phyloP scores from a whole-genome alignment of 1,140 invertebrate species.

The Anoplophora glabripennis region DNA sequence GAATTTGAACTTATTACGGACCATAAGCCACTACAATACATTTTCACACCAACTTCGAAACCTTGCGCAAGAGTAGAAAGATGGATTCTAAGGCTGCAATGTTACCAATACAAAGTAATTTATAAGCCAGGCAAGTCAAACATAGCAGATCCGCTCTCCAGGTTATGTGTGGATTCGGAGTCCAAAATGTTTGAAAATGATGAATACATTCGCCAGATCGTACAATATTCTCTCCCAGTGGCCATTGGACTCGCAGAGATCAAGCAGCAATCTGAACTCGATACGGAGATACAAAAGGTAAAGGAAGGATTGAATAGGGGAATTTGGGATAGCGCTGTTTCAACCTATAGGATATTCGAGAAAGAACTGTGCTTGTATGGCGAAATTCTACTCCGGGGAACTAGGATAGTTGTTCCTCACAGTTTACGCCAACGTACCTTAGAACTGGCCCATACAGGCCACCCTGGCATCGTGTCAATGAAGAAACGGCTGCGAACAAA shows the following conservation, averaged over 20 bases:
- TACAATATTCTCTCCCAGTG: not conserved
- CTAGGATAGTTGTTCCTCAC: conserved; percentile 22
- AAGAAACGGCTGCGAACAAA: conserved; percentile 54
- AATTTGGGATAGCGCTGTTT: too few relatives aligned
- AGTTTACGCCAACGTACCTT: conserved; percentile 33
- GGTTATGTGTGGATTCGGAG: too few relatives aligned
- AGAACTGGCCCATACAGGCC: conserved; percentile 49
- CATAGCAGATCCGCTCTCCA: too few relatives aligned
- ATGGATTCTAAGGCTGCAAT: not conserved
- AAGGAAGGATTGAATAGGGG: too few relatives aligned
- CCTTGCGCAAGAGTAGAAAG: not conserved
- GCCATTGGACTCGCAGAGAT: not conserved
- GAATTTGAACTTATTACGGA: not conserved
- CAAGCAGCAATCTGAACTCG: not conserved
- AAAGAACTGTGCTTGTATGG: conserved; percentile 1
- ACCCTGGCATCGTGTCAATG: conserved; percentile 55
- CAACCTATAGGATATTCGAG: too few relatives aligned
- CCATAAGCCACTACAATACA: conserved; percentile 15
- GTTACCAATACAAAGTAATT: not conserved
- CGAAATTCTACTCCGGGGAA: conserved; percentile 15
- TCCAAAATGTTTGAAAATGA: not conserved
- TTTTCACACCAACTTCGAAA: conserved; percentile 13
- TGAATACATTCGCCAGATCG: conserved; percentile 4
- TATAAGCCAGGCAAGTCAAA: too few relatives aligned
- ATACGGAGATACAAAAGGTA: not conserved